Conservation (phyloP, 2,113 vertebrate species). For the Antechinus stuartii region DNA sequence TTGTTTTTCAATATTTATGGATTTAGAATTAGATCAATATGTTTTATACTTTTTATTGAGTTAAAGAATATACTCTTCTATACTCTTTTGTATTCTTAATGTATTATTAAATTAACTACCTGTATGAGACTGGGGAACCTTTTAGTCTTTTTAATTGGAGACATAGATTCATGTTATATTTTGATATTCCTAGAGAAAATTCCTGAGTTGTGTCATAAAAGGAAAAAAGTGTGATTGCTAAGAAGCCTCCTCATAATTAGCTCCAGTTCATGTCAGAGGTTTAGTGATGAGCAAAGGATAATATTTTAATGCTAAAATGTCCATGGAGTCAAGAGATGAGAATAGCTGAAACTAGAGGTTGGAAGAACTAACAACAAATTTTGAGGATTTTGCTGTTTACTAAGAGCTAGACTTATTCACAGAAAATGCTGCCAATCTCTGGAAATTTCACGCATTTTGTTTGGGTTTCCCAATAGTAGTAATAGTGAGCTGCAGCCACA, state of each 20-base stretch:
- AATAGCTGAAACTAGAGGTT: not conserved
- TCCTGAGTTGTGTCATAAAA: not conserved
- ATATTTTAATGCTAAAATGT: not conserved
- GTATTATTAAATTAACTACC: not conserved
- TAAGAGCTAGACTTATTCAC: not conserved
- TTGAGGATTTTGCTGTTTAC: not conserved
- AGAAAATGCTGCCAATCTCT: not conserved
- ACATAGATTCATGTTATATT: not conserved
- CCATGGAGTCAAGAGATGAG: not conserved
- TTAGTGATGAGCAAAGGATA: not conserved
- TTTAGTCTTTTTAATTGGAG: not conserved
- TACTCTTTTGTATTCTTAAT: not conserved
- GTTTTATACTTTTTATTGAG: not conserved
- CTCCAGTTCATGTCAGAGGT: not conserved
- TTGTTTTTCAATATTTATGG: not conserved
- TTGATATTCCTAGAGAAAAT: not conserved
- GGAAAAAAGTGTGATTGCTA: not conserved
- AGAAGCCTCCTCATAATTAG: not conserved
- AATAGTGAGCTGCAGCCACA: not conserved
- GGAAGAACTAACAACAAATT: not conserved
- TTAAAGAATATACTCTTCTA: not conserved
- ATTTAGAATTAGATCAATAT: not conserved
- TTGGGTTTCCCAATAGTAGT: not conserved
- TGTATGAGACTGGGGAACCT: not conserved
- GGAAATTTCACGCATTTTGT: not conserved